Conservation (phyloP, 2,113 vertebrate species). For the Casuarius casuarius region DNA sequence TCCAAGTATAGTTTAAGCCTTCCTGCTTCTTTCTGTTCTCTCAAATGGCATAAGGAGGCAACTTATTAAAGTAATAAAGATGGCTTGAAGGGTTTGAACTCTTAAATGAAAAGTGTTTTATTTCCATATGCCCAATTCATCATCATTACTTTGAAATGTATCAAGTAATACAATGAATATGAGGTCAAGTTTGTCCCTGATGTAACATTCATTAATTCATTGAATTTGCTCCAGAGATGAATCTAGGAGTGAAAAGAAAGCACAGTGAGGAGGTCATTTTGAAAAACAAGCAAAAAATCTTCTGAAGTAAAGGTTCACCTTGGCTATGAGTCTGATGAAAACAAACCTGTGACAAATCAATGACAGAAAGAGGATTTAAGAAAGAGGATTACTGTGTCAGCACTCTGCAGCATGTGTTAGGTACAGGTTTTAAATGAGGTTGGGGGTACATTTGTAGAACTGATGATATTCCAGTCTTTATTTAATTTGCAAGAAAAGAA, state of each 20-base stretch:
- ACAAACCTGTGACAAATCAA: conserved; percentile 39
- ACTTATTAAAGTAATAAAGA: neutral
- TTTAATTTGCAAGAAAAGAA: neutral
- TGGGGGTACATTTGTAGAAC: neutral
- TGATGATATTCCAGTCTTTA: neutral
- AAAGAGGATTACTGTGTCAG: conserved; percentile 38
- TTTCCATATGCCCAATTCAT: neutral
- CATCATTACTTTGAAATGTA: neutral
- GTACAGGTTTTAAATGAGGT: neutral
- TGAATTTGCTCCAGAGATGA: neutral
- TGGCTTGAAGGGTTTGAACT: neutral
- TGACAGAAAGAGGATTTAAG: conserved; percentile 46
- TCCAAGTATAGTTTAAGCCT: neutral
- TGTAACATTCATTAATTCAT: neutral
- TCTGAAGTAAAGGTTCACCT: conserved; percentile 34
- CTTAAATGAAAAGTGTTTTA: neutral
- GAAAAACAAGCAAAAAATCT: neutral
- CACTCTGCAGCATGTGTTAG: neutral
- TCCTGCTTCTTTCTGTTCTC: neutral
- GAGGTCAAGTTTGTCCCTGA: neutral
- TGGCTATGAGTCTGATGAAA: neutral
- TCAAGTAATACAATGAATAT: neutral
- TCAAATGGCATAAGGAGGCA: neutral
- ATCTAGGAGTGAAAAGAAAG: neutral
- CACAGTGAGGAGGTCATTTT: neutral